Base-by-base conservation (phyloP, 2,888 invertebrate genomes). In the Muschampia plurimacula region DNA sequence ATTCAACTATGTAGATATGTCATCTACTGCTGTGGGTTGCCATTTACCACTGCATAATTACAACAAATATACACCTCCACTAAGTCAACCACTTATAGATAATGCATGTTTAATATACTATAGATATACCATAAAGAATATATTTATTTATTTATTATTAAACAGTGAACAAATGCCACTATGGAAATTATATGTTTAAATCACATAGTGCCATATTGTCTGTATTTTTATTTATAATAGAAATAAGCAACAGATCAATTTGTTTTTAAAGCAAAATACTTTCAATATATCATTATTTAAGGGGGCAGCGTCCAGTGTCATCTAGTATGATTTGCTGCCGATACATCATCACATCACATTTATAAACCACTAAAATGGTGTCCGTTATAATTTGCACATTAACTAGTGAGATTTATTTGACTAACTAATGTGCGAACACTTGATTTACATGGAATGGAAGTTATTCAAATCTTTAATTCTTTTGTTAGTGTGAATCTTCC, bases 131-230 rank as follows among this genome's bases (percentile, higher is more conserved):
- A 72, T 71, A 74, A 41, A 72, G 10, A 77, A 78, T 76, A 75
- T 68, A 59, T 72, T 74, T 77, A 76, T 72, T 74, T 78, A 78
- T 78, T 76, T 79, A 72, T 77, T 75, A 55, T 55, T 55, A 22
- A 55, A 55, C 9, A 22, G 22, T 55, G 74, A 80, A 76, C 77
- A 80, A 81, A 83, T 86, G 87, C 83, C 89, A 88, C 91, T 91
- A 90, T 90, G 91, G 88, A 86, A 89, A 88, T 89, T 88, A 91
- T 92, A 92, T 91, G 91, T 91, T 91, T 85, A 86, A 89, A 89
- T 87, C 88, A 86, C 92, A 90, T 91, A 89, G 92, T 90, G 91
- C 84, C 90, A 87, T 89, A 73, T 84, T 84, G 84, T 87, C 78
- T 8, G 77, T 82, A 70, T 41, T 69, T 41, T 60, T 66, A 72